These are phyloP conservation scores for Lophochroa leadbeateri DNA, from an alignment of 2,113 vertebrate species.

Conservation along the genomic window DNA sequence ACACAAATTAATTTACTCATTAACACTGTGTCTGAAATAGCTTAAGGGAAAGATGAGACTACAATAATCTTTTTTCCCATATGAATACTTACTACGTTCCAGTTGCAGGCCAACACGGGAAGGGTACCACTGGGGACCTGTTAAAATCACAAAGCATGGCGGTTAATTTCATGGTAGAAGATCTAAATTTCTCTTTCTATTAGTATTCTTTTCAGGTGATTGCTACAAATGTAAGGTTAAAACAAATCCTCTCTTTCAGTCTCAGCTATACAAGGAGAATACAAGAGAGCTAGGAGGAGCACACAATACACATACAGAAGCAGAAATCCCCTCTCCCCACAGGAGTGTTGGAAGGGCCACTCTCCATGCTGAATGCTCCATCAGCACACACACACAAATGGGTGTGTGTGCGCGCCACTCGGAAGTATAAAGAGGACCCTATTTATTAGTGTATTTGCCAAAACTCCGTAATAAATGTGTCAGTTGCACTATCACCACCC, in stretches of 20 bases:
- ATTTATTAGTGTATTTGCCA: background rate
- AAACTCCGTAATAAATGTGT: background rate
- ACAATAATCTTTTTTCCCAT: too few species aligned
- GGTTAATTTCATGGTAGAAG: background rate
- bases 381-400: background rate
- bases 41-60: too few species aligned
- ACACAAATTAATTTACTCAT: too few species aligned
- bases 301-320: background rate
- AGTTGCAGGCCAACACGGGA: conserved; percentile 77
- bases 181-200: background rate
- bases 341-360: background rate
- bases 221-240: background rate
- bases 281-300: background rate
- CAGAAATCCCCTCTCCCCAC: background rate
- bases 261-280: background rate
- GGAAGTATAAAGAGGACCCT: background rate
- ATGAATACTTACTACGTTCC: conserved; percentile 74
- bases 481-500: background rate
- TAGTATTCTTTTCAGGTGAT: background rate
- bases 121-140: conserved; percentile 80
- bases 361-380: background rate
- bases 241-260: background rate
- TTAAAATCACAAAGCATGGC: background rate
- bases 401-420: background rate
- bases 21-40: too few species aligned